These are phyloP conservation scores for Tanypteryx hageni DNA, from an alignment of 2,888 invertebrate genomes.

Conservation along the genomic window DNA sequence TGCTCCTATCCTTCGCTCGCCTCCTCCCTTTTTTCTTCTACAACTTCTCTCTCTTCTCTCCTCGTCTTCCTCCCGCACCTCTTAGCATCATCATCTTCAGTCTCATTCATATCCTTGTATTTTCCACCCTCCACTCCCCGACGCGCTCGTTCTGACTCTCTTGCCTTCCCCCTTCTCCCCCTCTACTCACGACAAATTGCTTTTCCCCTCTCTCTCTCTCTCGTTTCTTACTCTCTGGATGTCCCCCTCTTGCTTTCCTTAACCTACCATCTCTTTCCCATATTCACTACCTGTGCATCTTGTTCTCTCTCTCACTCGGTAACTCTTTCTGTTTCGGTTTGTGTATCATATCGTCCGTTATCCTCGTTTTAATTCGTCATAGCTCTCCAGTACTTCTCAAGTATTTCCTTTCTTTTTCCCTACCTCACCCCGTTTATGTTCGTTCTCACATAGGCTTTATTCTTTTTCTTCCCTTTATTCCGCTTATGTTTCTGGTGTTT, in stretches of 20 bases:
- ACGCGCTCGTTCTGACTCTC: not conserved
- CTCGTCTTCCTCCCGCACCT: not conserved
- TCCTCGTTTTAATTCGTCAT: not conserved
- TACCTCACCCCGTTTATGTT: no score
- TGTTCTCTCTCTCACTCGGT: not conserved
- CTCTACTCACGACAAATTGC: slow-evolving; percentile 57
- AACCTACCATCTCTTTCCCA: not conserved
- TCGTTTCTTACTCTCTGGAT: not conserved
- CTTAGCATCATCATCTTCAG: slow-evolving; percentile 36
- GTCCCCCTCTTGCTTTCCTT: slow-evolving; percentile 10
- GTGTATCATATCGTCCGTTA: not conserved
- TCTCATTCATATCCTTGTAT: slow-evolving; percentile 45
- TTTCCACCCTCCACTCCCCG: slow-evolving; percentile 15
- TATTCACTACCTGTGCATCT: not conserved
- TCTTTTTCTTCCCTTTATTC: no score
- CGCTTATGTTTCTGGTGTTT: no score
- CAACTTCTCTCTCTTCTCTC: not conserved
- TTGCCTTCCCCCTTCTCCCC: not conserved
- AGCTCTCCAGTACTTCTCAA: not conserved
- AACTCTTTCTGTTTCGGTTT: no score
- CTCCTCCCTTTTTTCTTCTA: not conserved
- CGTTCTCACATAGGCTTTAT: no score
- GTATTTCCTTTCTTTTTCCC: no score
- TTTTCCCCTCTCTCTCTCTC: slow-evolving; percentile 23
- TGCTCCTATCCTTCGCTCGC: not conserved